Conservation (phyloP, 2,113 vertebrate genomes). For the Bungarus multicinctus region DNA sequence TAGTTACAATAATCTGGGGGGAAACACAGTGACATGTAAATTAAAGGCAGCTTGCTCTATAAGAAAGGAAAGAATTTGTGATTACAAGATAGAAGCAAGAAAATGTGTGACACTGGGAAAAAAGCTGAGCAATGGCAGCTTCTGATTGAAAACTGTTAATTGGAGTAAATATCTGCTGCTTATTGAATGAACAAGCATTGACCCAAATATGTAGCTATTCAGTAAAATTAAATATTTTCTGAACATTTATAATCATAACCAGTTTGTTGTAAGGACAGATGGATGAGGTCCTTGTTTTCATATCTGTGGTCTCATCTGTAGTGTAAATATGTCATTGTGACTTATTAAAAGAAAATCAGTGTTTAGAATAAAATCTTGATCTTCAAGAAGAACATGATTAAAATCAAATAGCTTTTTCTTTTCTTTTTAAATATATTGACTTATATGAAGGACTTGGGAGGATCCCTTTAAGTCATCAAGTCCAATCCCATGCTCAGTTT, state of each 20-base stretch:
- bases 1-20: too few relatives aligned
- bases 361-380: slow-evolving; percentile 2
- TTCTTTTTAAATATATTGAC: background rate
- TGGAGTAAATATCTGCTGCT: slow-evolving; percentile 50
- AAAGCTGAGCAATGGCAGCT: slow-evolving; percentile 40
- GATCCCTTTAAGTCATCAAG: background rate
- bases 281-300: slow-evolving; percentile 16
- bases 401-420: background rate
- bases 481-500: background rate
- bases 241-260: slow-evolving; percentile 25
- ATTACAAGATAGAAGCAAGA: slow-evolving; percentile 45
- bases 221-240: slow-evolving; percentile 45
- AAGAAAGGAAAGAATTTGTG: background rate
- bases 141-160: slow-evolving; percentile 22
- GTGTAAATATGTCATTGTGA: slow-evolving; percentile 11
- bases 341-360: slow-evolving; percentile 1
- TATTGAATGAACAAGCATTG: slow-evolving; percentile 34
- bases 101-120: slow-evolving; percentile 51
- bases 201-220: slow-evolving; percentile 48
- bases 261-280: slow-evolving; percentile 35
- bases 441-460: background rate
- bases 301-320: background rate
- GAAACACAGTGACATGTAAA: too few relatives aligned
- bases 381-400: background rate
- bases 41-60: background rate